Base-by-base conservation (phyloP, 2,797 vertebrate species). In the Lateolabrax maculatus region DNA sequence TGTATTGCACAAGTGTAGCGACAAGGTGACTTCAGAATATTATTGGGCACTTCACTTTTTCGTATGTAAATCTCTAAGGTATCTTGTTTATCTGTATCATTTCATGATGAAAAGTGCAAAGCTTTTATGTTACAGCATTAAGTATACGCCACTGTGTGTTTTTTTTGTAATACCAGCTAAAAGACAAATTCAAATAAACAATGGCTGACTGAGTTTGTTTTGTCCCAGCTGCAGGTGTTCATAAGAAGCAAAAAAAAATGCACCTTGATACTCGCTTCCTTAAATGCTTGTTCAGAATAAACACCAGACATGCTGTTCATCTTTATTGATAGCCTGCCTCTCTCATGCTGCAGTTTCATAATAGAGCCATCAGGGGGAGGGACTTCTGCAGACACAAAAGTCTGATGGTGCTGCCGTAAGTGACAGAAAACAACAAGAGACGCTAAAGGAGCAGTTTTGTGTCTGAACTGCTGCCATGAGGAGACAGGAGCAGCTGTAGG, bases 341-440 rank as follows among this genome's bases (percentile, higher is more conserved):
- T 18, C 57, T 83, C 77, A 46, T 48, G 57, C 77, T 84, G 83
- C 77, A 87, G 74, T 91, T 88, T 86, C 86, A 89, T 55, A 84
- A 89, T 67, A 52, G 81, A 88, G 79, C 84, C 87, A 73, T 89
- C 62, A 76, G 90, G 84, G 91, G 92, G 92, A 75, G 93, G 93
- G 92, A 84, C 89, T 87, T 85, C 0, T 71, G 84, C 51, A 21
- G 46, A 83, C 77, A 89, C 87, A 92, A 93, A 93, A 91, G 83
- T 72, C 81, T 81, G 78, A 85, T 79, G 86, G 74, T 75, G 73
- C 70, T 68, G 61, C 77, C 36, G 7, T 2, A 23, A 71, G 71
- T 78, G 79, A 80, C 83, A 89, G 85, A 89, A 66, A 75, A 78
- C 86, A 86, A 70, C 77, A 81, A n/a, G 73, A 89, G 78, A 43